These are phyloP conservation scores for Ferrisia virgata DNA, from an alignment of 2,888 invertebrate genomes.

Conservation along the genomic window DNA sequence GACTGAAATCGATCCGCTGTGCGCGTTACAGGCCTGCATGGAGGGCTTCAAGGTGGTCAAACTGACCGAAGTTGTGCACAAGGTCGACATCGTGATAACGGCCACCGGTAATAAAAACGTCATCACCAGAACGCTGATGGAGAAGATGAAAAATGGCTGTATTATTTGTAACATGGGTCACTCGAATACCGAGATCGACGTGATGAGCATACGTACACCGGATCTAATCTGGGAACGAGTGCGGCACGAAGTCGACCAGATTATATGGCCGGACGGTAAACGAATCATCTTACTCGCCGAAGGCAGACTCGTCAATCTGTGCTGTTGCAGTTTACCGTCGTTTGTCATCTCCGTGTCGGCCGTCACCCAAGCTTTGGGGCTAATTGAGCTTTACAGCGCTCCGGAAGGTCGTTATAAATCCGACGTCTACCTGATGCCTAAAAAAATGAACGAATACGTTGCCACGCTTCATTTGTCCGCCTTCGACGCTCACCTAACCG, in stretches of 20 bases:
- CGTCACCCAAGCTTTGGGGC: slow-evolving; percentile 85
- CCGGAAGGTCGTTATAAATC: slow-evolving; percentile 91
- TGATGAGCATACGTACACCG: slow-evolving; percentile 80
- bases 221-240: slow-evolving; percentile 97
- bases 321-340: slow-evolving; percentile 94
- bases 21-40: slow-evolving; percentile 96
- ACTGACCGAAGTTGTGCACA: slow-evolving; percentile 85
- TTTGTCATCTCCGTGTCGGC: slow-evolving; percentile 98
- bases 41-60: slow-evolving; percentile 94
- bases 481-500: slow-evolving; percentile 96
- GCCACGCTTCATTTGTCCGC: slow-evolving; percentile 94
- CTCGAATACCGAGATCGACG: slow-evolving; percentile 93
- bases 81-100: slow-evolving; percentile 92
- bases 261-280: slow-evolving; percentile 97
- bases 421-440: slow-evolving; percentile 94
- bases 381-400: slow-evolving; percentile 96
- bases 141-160: slow-evolving; percentile 93
- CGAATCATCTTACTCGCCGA: slow-evolving; percentile 89
- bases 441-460: slow-evolving; percentile 99
- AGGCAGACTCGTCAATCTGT: slow-evolving; percentile 90
- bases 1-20: slow-evolving; percentile 96
- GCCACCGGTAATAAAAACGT: slow-evolving; percentile 97
- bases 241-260: slow-evolving; percentile 95
- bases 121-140: slow-evolving; percentile 91
- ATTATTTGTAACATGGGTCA: slow-evolving; percentile 97